phyloP scores from a whole-genome alignment of 1,140 invertebrate species.

The Pseudomyrmex dendroicus region DNA sequence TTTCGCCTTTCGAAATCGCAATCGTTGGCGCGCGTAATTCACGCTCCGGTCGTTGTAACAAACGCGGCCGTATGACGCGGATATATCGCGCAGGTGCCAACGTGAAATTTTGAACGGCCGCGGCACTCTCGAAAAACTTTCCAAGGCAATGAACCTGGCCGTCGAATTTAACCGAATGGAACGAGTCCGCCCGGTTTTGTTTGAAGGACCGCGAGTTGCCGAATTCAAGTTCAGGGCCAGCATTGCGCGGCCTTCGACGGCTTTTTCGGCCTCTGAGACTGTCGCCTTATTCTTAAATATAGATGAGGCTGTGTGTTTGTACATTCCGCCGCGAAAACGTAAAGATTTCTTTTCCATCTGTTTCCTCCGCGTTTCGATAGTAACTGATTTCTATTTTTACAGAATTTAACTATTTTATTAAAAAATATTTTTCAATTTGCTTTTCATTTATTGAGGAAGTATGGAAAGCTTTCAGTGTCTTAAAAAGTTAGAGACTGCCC shows the following conservation, averaged over 20 bases:
- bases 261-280: not conserved
- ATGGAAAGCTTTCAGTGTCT: too few species aligned
- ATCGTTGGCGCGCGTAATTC: slow-evolving; percentile 60
- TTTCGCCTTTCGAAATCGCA: slow-evolving; percentile 64
- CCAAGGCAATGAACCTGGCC: slow-evolving; percentile 77
- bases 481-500: too few species aligned
- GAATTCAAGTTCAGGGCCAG: slow-evolving; percentile 78
- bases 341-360: not conserved
- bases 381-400: too few species aligned
- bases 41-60: slow-evolving; percentile 31
- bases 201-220: slow-evolving; percentile 33
- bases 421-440: too few species aligned
- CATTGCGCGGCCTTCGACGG: slow-evolving; percentile 5
- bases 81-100: slow-evolving; percentile 24
- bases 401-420: too few species aligned
- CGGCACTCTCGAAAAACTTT: slow-evolving; percentile 74
- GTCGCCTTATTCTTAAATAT: not conserved
- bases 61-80: slow-evolving; percentile 45
- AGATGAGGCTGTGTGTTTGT: not conserved
- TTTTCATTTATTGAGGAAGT: too few species aligned
- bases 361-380: too few species aligned
- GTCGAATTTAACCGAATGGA: slow-evolving; percentile 55
- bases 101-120: slow-evolving; percentile 71
- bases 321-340: not conserved
- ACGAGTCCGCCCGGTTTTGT: slow-evolving; percentile 32